phyloP scores from a whole-genome alignment of 2,797 vertebrate genomes.

The Bradypodion ventrale region DNA sequence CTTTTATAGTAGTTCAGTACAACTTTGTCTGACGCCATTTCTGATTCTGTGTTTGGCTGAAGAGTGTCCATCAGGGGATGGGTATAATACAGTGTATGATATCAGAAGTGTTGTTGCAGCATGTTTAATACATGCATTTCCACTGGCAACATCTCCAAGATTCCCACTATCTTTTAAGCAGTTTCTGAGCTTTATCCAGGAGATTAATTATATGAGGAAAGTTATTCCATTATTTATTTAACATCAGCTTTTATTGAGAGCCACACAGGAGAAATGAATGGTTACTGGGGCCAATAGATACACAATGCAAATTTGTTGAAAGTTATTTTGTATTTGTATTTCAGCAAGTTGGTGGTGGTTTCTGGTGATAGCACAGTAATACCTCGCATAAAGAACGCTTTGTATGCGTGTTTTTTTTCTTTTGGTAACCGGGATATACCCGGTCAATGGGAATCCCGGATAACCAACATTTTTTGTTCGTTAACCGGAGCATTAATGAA shows the following conservation, averaged over 20 bases:
- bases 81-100: background rate
- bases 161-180: background rate
- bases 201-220: background rate
- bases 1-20: background rate
- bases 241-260: background rate
- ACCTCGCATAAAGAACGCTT: too few relatives aligned
- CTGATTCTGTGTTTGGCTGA: background rate
- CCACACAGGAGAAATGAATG: background rate
- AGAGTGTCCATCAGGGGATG: background rate
- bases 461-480: too few relatives aligned
- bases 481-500: too few relatives aligned
- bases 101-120: background rate
- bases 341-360: background rate
- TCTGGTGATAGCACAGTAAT: background rate
- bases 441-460: too few relatives aligned
- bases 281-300: background rate
- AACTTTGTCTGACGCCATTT: background rate
- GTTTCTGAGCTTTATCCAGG: background rate
- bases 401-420: too few relatives aligned
- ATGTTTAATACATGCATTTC: background rate
- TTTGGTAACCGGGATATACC: too few relatives aligned
- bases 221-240: background rate
- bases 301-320: background rate
- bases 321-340: background rate
- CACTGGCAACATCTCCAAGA: background rate